phyloP scores from a whole-genome alignment of 2,888 invertebrate genomes.

The Hypsopygia costalis region DNA sequence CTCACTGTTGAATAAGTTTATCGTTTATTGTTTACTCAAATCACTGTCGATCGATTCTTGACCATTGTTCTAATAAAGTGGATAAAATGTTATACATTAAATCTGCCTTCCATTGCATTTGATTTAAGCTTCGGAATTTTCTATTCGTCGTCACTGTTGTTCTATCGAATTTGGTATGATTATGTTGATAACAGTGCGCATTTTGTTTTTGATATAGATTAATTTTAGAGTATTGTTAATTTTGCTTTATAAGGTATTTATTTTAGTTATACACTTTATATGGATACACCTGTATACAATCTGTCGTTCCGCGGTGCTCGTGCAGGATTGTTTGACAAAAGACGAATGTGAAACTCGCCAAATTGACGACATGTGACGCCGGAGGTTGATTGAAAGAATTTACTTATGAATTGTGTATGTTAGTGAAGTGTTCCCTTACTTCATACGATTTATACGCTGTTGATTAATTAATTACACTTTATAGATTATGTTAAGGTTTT shows the following conservation, averaged over 20 bases:
- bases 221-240: slow-evolving; percentile 69
- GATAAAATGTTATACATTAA: slow-evolving; percentile 23
- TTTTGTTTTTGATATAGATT: slow-evolving; percentile 61
- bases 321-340: slow-evolving; percentile 29
- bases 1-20: slow-evolving; percentile 3
- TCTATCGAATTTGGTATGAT: slow-evolving; percentile 27
- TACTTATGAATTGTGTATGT: slow-evolving; percentile 42
- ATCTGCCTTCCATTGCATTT: slow-evolving; percentile 75
- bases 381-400: slow-evolving; percentile 28
- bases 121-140: slow-evolving; percentile 46
- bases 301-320: slow-evolving; percentile 36
- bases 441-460: slow-evolving; percentile 50
- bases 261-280: slow-evolving; percentile 72
- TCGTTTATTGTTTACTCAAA: slow-evolving; percentile 7
- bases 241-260: slow-evolving; percentile 77
- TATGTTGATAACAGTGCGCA: slow-evolving; percentile 45
- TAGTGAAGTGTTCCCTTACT: slow-evolving; percentile 38
- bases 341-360: slow-evolving; percentile 25
- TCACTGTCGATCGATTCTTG: slow-evolving; percentile 7
- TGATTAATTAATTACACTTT: slow-evolving; percentile 47
- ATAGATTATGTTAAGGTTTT: slow-evolving; percentile 54
- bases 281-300: slow-evolving; percentile 78
- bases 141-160: slow-evolving; percentile 26
- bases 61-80: slow-evolving; percentile 5
- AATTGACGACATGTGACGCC: slow-evolving; percentile 28